Evolutionary conservation across 2,113 vertebrate species (phyloP), one percentile per base, ranked within the genome.

Genomic region (Otocyon megalotis): DNA sequence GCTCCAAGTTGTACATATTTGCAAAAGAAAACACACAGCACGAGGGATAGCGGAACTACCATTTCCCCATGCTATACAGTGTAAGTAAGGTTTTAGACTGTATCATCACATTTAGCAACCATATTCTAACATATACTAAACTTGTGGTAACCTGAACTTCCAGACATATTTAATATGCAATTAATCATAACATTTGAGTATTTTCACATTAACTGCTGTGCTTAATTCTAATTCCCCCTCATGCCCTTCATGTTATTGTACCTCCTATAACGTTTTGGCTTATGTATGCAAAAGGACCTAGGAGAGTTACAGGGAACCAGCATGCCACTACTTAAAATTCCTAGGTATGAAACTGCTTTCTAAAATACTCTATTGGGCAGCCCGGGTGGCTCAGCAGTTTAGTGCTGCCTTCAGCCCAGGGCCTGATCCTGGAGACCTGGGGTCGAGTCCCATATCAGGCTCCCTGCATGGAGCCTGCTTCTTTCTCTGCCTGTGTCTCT

Each of bases 181-280:
- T 65, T 83, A 96, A 65, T 37, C 71, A 26, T 69, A 87, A 79
- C 16, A 88, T 67, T 88, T 91, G 54, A 63, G 48, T 48, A 79
- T 62, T 88, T 91, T 96, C 69, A 84, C 26, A 81, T 79, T 53
- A 92, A 96, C 12, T 94, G 84, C 32, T 85, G 10, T 30, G 79
- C 37, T 74, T 96, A 60, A 84, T 53, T 92, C 71, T 76, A 94
- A 72, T 67, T 84, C 7, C 32, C 14, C 19, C 48, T 92, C 12
- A 37, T 28, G 35, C 7, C 32, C 37, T 86, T 85, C 26, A 81
- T 67, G 65, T n/a, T 69, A 93, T 32, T 72, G 50, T 63, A 48
- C 15, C 10, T 92, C 53, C 48, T 60, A 76, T 67, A 79, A 62
- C 26, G 43, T 71, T 85, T 69, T 79, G 95, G 62, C 26, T 56